Evolutionary conservation across 2,888 invertebrate genomes (phyloP).

Genomic region (Chesias legatella): DNA sequence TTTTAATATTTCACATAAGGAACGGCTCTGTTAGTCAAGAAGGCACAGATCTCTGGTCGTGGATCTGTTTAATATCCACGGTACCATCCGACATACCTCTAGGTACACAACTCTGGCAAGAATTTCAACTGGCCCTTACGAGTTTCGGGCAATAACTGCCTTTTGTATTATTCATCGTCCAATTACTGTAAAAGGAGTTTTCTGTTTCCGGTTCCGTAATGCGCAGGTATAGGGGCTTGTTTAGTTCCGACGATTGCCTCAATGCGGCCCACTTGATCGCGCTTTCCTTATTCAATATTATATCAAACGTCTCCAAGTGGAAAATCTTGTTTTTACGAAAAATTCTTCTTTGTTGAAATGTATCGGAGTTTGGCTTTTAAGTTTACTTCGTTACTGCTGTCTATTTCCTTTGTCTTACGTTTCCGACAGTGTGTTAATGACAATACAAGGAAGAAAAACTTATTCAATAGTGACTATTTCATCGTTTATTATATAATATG

Average conservation of each 20-base stretch:
- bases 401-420: neutral
- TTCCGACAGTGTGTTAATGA: too few relatives aligned
- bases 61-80: slow-evolving; percentile 12
- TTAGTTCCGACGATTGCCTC: slow-evolving; percentile 59
- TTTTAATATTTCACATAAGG: slow-evolving; percentile 7
- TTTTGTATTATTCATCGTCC: slow-evolving; percentile 80
- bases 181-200: slow-evolving; percentile 78
- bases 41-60: slow-evolving; percentile 10
- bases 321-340: slow-evolving; percentile 24
- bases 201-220: slow-evolving; percentile 49
- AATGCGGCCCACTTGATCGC: slow-evolving; percentile 40
- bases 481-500: too few relatives aligned
- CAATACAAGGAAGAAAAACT: too few relatives aligned
- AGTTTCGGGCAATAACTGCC: slow-evolving; percentile 69
- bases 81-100: slow-evolving; percentile 3
- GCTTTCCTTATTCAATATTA: slow-evolving; percentile 64
- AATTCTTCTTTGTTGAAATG: slow-evolving; percentile 11
- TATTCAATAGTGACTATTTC: too few relatives aligned
- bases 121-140: slow-evolving; percentile 50
- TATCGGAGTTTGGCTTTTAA: slow-evolving; percentile 10
- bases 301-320: slow-evolving; percentile 47
- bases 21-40: slow-evolving; percentile 14
- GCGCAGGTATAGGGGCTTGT: slow-evolving; percentile 55
- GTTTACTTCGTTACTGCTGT: neutral
- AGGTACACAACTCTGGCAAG: slow-evolving; percentile 11